Conservation (phyloP, 2,888 invertebrate genomes). For the Anodontia alba region DNA sequence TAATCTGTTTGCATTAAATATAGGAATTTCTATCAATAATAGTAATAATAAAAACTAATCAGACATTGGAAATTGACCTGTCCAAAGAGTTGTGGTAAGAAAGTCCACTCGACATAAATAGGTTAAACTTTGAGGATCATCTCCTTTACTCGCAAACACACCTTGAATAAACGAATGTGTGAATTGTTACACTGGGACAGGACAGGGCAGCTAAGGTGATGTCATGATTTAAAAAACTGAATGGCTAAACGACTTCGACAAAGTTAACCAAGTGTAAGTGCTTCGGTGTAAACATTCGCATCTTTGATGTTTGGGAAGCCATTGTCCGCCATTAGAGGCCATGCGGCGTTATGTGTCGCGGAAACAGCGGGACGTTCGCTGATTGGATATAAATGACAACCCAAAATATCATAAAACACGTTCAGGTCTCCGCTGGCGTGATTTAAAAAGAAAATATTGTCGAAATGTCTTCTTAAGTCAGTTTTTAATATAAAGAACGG, state of each 20-base stretch:
- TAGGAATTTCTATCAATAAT: too few species aligned
- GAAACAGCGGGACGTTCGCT: conserved; percentile 15
- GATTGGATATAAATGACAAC: conserved; percentile 22
- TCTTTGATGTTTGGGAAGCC: not conserved
- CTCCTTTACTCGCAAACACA: too few species aligned
- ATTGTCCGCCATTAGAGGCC: conserved; percentile 16
- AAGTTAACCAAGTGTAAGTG: conserved; percentile 9
- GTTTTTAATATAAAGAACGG: not conserved
- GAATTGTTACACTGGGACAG: not conserved
- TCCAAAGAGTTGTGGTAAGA: too few species aligned
- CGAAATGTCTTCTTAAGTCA: not conserved
- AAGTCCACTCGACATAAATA: too few species aligned
- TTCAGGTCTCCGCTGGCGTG: not conserved
- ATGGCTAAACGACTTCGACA: not conserved
- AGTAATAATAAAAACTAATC: too few species aligned
- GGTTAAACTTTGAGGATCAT: too few species aligned
- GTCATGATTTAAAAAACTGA: not conserved
- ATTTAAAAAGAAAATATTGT: not conserved
- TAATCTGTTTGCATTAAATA: too few species aligned
- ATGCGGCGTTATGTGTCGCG: conserved; percentile 18
- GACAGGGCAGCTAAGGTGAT: not conserved
- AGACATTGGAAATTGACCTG: too few species aligned
- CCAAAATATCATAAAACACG: conserved; percentile 18
- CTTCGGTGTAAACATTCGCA: not conserved
- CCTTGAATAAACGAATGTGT: too few species aligned